Evolutionary conservation across 2,888 invertebrate species (phyloP).

Genomic region (Leucophora obtusa): DNA sequence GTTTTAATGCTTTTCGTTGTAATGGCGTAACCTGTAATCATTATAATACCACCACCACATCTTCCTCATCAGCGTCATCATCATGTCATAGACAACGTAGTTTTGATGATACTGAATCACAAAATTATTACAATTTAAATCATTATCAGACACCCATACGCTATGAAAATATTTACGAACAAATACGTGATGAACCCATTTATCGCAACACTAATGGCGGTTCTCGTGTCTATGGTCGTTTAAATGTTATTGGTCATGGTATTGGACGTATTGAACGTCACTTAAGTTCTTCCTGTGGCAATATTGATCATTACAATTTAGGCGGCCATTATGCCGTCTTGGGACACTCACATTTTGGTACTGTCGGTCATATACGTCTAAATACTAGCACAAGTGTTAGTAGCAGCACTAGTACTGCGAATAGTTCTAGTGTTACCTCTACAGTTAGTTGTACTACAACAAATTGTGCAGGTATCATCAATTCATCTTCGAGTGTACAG

Average conservation of each 20-base stretch:
- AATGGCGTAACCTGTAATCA: constrained; percentile 64
- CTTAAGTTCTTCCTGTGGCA: constrained; percentile 84
- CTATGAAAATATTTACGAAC: constrained; percentile 81
- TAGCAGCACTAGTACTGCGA: constrained; percentile 57
- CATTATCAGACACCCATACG: constrained; percentile 73
- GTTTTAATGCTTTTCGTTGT: constrained; percentile 71
- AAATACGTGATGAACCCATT: constrained; percentile 80
- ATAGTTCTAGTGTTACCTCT: constrained; percentile 64
- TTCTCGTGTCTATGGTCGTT: constrained; percentile 79
- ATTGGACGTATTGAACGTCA: constrained; percentile 82
- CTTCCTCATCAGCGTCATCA: constrained; percentile 53
- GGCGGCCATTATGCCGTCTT: constrained; percentile 79
- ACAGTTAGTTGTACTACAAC: constrained; percentile 64
- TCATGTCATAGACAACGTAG: constrained; percentile 76
- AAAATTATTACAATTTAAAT: constrained; percentile 76
- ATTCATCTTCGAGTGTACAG: constrained; percentile 43
- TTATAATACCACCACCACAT: constrained; percentile 41
- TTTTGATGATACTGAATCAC: constrained; percentile 79
- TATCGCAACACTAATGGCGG: constrained; percentile 72
- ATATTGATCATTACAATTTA: constrained; percentile 80
- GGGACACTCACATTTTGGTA: constrained; percentile 79
- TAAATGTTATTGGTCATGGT: constrained; percentile 81
- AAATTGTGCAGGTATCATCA: constrained; percentile 55
- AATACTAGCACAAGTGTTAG: constrained; percentile 70
- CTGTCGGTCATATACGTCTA: constrained; percentile 78